Conservation (phyloP, 1,140 invertebrate species). For the Aphis craccivora region DNA sequence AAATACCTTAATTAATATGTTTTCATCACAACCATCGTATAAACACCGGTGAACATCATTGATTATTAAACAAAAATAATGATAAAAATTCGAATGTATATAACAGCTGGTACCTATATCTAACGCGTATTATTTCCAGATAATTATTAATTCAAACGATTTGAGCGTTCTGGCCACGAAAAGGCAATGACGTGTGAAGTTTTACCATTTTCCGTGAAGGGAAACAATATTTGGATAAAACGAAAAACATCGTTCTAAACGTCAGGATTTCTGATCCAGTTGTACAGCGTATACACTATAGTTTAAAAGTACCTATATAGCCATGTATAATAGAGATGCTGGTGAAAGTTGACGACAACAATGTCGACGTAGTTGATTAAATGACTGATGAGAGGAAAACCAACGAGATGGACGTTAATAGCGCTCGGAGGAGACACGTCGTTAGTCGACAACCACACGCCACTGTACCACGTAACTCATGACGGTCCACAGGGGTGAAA, state of each 20-base stretch:
- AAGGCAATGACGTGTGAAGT: too few species aligned
- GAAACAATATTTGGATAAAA: not conserved
- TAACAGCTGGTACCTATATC: too few species aligned
- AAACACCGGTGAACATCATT: not conserved
- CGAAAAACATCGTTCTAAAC: not conserved
- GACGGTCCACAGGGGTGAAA: not conserved
- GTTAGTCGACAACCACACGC: not conserved
- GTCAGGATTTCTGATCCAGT: not conserved
- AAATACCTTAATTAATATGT: not conserved
- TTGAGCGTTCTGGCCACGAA: not conserved
- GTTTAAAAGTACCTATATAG: not conserved
- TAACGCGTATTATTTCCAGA: not conserved
- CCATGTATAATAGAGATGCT: not conserved
- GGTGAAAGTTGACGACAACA: not conserved
- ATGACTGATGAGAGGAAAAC: conserved; percentile 48
- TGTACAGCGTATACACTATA: not conserved
- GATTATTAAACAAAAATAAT: not conserved
- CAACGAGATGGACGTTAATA: not conserved
- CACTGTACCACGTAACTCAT: not conserved
- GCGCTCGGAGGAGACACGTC: not conserved
- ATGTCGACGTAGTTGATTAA: conserved; percentile 35
- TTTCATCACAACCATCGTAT: not conserved
- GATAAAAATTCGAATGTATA: too few species aligned
- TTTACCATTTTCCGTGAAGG: too few species aligned
- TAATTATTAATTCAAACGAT: not conserved